phyloP scores from a whole-genome alignment of 2,888 invertebrate genomes.

The Halocaridina rubra region DNA sequence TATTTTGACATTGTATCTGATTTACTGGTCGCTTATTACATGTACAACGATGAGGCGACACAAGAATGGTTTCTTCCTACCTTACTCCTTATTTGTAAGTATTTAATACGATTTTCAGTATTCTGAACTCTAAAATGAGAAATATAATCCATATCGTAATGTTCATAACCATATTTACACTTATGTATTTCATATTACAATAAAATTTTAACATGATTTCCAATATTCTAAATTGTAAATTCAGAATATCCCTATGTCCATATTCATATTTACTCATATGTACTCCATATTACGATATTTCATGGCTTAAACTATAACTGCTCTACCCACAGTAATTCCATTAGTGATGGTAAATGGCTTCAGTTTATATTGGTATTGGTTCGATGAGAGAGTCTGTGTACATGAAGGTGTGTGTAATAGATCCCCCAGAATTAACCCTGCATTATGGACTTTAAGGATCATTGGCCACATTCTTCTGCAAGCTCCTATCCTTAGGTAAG shows the following conservation, averaged over 20 bases:
- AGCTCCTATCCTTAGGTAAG: conserved; percentile 1
- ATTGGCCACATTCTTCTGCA: conserved; percentile 4
- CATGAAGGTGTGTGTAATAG: not conserved
- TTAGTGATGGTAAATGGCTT: conserved; percentile 37
- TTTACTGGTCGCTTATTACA: conserved; percentile 12
- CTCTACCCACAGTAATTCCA: conserved; percentile 31
- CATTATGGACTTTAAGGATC: conserved; percentile 4
- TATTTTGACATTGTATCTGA: conserved; percentile 37
- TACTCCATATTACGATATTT: too few species aligned
- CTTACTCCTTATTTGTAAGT: conserved; percentile 11
- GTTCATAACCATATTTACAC: too few species aligned
- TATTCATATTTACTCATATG: too few species aligned
- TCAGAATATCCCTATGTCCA: too few species aligned
- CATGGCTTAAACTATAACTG: too few species aligned
- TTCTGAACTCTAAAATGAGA: too few species aligned
- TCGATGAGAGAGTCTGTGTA: conserved; percentile 26
- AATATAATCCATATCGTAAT: too few species aligned
- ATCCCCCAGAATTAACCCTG: not conserved
- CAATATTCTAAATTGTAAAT: too few species aligned
- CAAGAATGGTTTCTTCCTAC: conserved; percentile 40
- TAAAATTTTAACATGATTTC: too few species aligned
- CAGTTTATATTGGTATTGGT: conserved; percentile 59
- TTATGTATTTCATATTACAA: too few species aligned
- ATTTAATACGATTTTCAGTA: too few species aligned
- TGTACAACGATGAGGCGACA: conserved; percentile 10